Percentiles rank a stretch among this genome's conserved stretches.
These are phyloP conservation scores for Cyclophora albipunctata DNA, from an alignment of 2,888 invertebrate genomes.

Conservation along the genomic window DNA sequence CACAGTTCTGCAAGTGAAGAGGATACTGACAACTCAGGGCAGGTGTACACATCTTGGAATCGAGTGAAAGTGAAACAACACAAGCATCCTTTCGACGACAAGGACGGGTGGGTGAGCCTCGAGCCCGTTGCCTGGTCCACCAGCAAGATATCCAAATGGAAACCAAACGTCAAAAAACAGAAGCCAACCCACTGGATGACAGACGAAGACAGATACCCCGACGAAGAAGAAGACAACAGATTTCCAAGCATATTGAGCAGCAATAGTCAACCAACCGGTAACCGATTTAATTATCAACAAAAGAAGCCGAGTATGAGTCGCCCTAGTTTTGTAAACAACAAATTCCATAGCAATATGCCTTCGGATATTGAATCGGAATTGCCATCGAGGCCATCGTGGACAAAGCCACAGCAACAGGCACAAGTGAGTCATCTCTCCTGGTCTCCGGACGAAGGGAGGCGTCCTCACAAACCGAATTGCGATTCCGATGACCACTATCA, in stretches of 20 bases:
- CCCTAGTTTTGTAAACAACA: conserved; percentile 59
- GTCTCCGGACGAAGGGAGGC: conserved; percentile 59
- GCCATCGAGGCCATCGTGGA: conserved; percentile 60
- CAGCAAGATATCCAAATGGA: conserved; percentile 88
- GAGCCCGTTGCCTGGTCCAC: conserved; percentile 87
- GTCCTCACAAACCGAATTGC: conserved; percentile 61
- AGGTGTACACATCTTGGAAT: conserved; percentile 68
- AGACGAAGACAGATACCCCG: conserved; percentile 40
- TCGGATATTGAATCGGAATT: conserved; percentile 53
- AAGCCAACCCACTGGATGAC: conserved; percentile 64
- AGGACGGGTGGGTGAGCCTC: conserved; percentile 85
- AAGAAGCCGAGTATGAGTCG: conserved; percentile 49
- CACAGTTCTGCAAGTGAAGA: conserved; percentile 24
- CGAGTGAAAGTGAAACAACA: conserved; percentile 71
- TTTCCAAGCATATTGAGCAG: conserved; percentile 7
- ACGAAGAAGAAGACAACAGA: conserved; percentile 30
- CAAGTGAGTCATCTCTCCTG: conserved; percentile 43
- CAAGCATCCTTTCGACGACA: conserved; percentile 79
- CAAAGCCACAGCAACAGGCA: conserved; percentile 42
- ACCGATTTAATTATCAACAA: conserved; percentile 43
- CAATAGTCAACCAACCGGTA: conserved; percentile 39
- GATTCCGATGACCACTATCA: conserved; percentile 48
- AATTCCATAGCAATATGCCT: conserved; percentile 37
- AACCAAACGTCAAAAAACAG: conserved; percentile 76
- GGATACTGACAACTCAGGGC: conserved; percentile 34